phyloP scores from a whole-genome alignment of 2,113 vertebrate genomes.

The Clarias batrachus region DNA sequence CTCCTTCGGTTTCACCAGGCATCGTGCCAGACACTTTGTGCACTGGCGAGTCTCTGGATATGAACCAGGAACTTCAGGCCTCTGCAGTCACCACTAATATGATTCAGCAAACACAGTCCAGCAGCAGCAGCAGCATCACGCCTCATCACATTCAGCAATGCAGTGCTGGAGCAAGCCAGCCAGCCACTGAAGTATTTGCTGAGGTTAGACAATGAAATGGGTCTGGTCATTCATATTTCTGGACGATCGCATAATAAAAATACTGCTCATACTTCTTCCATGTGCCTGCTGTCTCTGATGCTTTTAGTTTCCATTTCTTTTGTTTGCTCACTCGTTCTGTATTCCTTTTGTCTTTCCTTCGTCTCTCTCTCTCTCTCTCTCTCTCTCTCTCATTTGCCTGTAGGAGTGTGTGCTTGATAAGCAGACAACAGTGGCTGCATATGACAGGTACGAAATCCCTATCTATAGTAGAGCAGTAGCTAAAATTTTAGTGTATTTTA shows the following conservation, averaged over 20 bases:
- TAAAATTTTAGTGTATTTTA: neutral
- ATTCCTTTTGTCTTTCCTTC: neutral
- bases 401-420: conserved; percentile 42
- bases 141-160: conserved; percentile 31
- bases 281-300: neutral
- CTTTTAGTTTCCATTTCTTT: neutral
- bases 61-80: conserved; percentile 61
- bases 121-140: conserved; percentile 48
- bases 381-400: conserved; percentile 12
- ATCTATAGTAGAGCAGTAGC: neutral
- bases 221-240: neutral
- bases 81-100: conserved; percentile 7
- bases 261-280: neutral
- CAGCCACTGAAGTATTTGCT: conserved; percentile 11
- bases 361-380: neutral
- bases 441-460: conserved; percentile 39
- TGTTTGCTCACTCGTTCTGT: neutral
- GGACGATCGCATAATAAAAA: neutral
- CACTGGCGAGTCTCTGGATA: conserved; percentile 52
- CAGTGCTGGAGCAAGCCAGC: neutral
- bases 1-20: neutral
- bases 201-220: conserved; percentile 36
- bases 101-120: conserved; percentile 58
- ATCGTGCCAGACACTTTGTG: neutral
- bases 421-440: conserved; percentile 16